These are phyloP conservation scores for Lepeophtheirus nordmannii DNA, from an alignment of 2,888 invertebrate species.

Conservation along the genomic window DNA sequence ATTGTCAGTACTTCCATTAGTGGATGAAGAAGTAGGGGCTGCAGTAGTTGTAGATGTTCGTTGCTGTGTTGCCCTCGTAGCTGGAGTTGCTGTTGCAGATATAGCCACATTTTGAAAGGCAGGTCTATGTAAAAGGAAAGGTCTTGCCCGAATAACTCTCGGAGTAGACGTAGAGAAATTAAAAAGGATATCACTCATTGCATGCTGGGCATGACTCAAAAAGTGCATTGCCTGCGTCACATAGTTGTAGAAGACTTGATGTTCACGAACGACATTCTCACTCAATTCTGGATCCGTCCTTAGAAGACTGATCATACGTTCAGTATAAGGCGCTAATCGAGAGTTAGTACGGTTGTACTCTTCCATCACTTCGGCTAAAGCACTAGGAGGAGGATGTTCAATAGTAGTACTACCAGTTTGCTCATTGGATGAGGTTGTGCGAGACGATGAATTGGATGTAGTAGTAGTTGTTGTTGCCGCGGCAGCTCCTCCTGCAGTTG, in stretches of 20 bases:
- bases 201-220: conserved; percentile 73
- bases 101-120: conserved; percentile 26
- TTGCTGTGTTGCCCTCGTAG: conserved; percentile 17
- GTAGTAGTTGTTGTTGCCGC: neutral
- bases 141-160: conserved; percentile 51
- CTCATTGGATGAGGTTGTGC: too few relatives aligned
- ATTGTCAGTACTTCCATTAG: neutral
- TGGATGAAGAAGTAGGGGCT: conserved; percentile 26
- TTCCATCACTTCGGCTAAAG: conserved; percentile 43
- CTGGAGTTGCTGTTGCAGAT: conserved; percentile 26
- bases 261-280: conserved; percentile 32
- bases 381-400: conserved; percentile 37
- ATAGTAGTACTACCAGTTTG: neutral
- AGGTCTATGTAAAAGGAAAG: conserved; percentile 43
- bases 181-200: conserved; percentile 66
- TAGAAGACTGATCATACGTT: conserved; percentile 47
- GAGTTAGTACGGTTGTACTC: conserved; percentile 41
- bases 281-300: conserved; percentile 44
- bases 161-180: conserved; percentile 52
- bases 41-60: conserved; percentile 27
- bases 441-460: conserved; percentile 5
- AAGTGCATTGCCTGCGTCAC: conserved; percentile 67
- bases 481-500: neutral
- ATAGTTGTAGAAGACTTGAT: conserved; percentile 52
- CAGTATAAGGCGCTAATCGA: conserved; percentile 50